Base-by-base conservation (phyloP, 2,113 vertebrate genomes). In the Archocentrus centrarchus region DNA sequence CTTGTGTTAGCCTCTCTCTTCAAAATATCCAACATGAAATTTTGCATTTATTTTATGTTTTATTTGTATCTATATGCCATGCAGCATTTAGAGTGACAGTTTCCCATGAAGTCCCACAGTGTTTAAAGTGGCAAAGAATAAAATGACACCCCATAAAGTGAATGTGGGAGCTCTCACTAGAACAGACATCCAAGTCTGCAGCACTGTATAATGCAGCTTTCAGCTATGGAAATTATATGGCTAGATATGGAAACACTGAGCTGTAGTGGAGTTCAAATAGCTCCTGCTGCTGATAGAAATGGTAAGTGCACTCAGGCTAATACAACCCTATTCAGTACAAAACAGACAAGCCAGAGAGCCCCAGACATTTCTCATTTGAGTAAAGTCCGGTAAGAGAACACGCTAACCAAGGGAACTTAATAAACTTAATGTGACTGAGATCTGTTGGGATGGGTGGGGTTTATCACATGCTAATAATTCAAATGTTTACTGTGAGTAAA, bases 21-120 rank as follows among this genome's bases (percentile, higher is more conserved):
- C 64, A 57, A 58, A 47, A 5, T 27, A 58, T 30, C 27, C 64
- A 7, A 77, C 11, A 37, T 64, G 15, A 44, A 11, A 75, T 70
- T 68, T 39, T 85, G 30, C 32, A 30, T 64, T 79, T 79, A 37
- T 59, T 55, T 53, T 30, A 55, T 11, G n/a, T 70, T 68, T 30
- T 68, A 68, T 68, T 47, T 68, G 47, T 7, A 73, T 55, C 47
- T 55, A 55, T 53, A 68, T 20, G 17, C 24, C n/a, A 41, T 73
- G 64, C 63, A 64, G 35, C 6, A 11, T 50, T 35, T 44, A 39
- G 11, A 59, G 5, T 58, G 20, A n/a, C 11, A 4, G 17, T 22
- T 64, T 75, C 57, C 30, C 2, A 35, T 53, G 3, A 32, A 64
- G 5, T 3, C 59, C 37, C 17, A 41, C 41, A 5, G 3, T 18